These are phyloP conservation scores for Serinus canaria DNA, from an alignment of 2,113 vertebrate species.

Conservation along the genomic window DNA sequence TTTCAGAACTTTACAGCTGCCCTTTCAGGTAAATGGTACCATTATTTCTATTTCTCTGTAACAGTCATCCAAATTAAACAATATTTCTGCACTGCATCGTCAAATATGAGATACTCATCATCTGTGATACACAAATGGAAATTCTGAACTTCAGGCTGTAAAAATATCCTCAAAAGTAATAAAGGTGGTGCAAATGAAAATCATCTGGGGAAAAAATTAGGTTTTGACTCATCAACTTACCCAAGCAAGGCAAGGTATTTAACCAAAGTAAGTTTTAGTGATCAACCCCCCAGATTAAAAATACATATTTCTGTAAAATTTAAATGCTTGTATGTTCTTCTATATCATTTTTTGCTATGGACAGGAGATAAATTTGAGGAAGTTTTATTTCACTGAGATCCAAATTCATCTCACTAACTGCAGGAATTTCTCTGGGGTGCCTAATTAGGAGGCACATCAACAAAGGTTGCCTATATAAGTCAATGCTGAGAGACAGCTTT, in stretches of 20 bases:
- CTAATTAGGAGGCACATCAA: slow-evolving; percentile 42
- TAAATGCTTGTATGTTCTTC: background rate
- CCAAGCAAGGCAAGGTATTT: background rate
- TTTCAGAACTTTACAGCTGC: background rate
- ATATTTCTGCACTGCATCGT: background rate
- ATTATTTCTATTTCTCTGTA: background rate
- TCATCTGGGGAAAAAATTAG: background rate
- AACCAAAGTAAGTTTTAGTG: background rate
- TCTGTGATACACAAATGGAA: background rate
- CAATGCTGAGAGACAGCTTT: slow-evolving; percentile 39
- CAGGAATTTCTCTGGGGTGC: slow-evolving; percentile 49
- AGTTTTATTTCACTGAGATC: slow-evolving; percentile 8
- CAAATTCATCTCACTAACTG: slow-evolving; percentile 45
- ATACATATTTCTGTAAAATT: background rate
- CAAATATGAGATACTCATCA: background rate
- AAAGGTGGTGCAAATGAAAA: background rate
- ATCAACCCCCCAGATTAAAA: background rate
- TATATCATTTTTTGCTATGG: background rate
- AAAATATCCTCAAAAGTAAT: background rate
- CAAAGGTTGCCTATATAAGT: slow-evolving; percentile 33
- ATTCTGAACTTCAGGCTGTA: background rate
- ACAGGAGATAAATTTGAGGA: background rate
- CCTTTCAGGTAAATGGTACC: background rate
- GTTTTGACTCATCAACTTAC: background rate
- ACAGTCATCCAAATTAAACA: background rate